A percentile compares a stretch with the other conserved stretches of the same genome.
Conservation (phyloP, 2,797 vertebrate species). For the Scleropages formosus region DNA sequence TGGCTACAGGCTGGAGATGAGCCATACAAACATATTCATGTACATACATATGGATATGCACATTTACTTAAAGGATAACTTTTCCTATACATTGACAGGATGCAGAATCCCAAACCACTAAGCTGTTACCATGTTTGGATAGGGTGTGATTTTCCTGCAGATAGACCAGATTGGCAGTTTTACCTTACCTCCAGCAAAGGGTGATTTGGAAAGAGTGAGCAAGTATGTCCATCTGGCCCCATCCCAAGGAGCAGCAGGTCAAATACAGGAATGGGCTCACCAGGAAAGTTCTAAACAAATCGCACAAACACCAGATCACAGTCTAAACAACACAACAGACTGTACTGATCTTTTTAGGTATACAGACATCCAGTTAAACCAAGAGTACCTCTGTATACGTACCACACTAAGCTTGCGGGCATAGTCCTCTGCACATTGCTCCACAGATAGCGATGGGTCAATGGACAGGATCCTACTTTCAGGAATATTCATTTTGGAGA, state of each 20-base stretch:
- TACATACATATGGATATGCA: no score
- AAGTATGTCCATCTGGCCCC: constrained; percentile 91
- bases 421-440: constrained; percentile 82
- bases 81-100: no score
- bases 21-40: no score
- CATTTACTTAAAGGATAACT: no score
- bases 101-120: no score
- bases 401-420: constrained; percentile 77
- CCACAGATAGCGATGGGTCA: constrained; percentile 71
- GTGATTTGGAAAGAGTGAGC: constrained; percentile 88
- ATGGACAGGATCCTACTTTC: constrained; percentile 76
- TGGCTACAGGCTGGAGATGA: no score
- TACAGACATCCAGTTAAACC: background rate
- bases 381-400: constrained; percentile 3
- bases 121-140: no score
- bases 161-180: background rate
- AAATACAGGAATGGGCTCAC: constrained; percentile 73
- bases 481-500: constrained; percentile 76
- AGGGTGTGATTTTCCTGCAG: no score
- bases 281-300: constrained; percentile 72
- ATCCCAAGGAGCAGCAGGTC: constrained; percentile 86
- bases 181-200: constrained; percentile 80
- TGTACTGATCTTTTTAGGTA: background rate
- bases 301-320: background rate
- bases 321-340: background rate